phyloP scores from a whole-genome alignment of 2,797 vertebrate genomes.

The Salarias fasciatus region DNA sequence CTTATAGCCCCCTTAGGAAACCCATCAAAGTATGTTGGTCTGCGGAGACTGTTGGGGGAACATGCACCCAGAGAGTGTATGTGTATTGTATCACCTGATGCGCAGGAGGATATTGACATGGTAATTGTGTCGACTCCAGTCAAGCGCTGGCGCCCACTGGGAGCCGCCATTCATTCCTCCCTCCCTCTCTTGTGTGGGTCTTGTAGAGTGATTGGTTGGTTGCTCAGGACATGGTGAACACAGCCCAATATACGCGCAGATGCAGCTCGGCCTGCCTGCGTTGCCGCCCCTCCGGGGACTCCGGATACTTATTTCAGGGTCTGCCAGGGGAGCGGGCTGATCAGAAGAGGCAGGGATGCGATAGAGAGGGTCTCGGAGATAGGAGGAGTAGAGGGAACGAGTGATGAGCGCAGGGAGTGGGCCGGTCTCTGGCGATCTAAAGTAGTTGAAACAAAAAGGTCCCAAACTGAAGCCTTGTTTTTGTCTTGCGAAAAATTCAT shows the following conservation, averaged over 20 bases:
- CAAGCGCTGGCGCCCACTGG: constrained; percentile 90
- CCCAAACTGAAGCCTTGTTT: constrained; percentile 86
- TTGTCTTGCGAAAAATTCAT: constrained; percentile 80
- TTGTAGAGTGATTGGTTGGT: constrained; percentile 93
- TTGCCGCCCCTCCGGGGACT: constrained; percentile 84
- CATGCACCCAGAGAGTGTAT: constrained; percentile 87
- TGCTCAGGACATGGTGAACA: constrained; percentile 95
- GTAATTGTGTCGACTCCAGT: constrained; percentile 93
- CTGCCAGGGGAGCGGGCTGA: constrained; percentile 82
- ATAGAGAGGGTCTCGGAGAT: constrained; percentile 58
- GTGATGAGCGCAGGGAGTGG: constrained; percentile 64
- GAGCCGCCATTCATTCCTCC: constrained; percentile 77
- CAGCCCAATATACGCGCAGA: constrained; percentile 90
- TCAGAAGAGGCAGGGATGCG: constrained; percentile 73
- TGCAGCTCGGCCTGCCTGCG: constrained; percentile 70
- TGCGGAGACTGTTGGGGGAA: constrained; percentile 83
- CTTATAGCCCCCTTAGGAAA: constrained; percentile 68
- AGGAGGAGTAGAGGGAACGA: constrained; percentile 56
- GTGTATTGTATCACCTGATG: constrained; percentile 86
- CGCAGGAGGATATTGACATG: constrained; percentile 94
- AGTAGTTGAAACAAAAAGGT: constrained; percentile 93
- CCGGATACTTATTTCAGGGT: constrained; percentile 91
- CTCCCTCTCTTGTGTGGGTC: constrained; percentile 81
- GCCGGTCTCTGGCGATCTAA: constrained; percentile 85
- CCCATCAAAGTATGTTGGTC: constrained; percentile 83